phyloP scores from a whole-genome alignment of 2,888 invertebrate species.

The Dioctria rufipes region DNA sequence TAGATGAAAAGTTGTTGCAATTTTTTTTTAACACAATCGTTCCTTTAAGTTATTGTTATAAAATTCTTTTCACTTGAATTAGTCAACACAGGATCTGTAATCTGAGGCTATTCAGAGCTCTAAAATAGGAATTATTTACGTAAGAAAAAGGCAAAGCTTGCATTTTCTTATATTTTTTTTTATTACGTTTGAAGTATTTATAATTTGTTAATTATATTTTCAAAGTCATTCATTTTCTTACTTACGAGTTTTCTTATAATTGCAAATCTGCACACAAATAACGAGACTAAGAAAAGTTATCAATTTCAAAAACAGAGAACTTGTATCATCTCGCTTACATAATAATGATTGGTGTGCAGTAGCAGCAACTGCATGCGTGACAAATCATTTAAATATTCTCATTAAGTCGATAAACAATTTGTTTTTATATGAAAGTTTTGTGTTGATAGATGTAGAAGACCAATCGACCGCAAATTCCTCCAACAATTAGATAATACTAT shows the following conservation, averaged over 20 bases:
- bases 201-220: conserved; percentile 53
- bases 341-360: background rate
- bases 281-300: background rate
- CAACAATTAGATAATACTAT: background rate
- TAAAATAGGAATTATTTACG: too few species aligned
- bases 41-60: too few species aligned
- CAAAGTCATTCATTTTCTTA: conserved; percentile 49
- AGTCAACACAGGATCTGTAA: too few species aligned
- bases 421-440: too few species aligned
- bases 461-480: too few species aligned
- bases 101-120: too few species aligned
- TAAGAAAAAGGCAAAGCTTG: background rate
- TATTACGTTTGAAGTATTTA: conserved; percentile 53
- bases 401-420: background rate
- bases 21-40: too few species aligned
- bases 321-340: conserved; percentile 15
- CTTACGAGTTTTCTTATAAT: conserved; percentile 44
- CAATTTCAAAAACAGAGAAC: background rate
- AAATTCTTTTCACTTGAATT: too few species aligned
- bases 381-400: conserved; percentile 25
- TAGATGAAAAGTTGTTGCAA: too few species aligned
- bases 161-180: conserved; percentile 50
- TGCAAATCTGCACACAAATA: conserved; percentile 1
- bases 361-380: conserved; percentile 26
- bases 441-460: too few species aligned